Evolutionary conservation across 2,797 vertebrate genomes (phyloP).

Genomic region (Chromobotia macracanthus): DNA sequence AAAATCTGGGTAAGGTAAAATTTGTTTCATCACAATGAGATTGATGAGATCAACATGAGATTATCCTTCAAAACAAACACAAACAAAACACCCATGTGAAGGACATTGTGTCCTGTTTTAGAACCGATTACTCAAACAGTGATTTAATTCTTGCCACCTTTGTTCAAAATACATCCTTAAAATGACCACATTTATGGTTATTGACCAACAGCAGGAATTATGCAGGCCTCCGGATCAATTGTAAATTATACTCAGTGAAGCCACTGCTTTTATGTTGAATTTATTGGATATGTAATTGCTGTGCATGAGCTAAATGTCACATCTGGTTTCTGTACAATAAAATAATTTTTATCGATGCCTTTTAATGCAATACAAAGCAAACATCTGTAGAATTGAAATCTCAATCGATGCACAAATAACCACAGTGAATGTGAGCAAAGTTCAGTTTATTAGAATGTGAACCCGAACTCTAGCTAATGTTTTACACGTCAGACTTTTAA

Average conservation of each 20-base stretch:
- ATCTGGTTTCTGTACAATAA: slow-evolving; percentile 54
- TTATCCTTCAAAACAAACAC: slow-evolving; percentile 40
- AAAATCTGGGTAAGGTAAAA: background rate
- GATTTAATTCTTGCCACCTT: slow-evolving; percentile 42
- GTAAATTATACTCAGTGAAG: slow-evolving; percentile 52
- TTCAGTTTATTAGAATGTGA: background rate
- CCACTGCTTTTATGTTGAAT: slow-evolving; percentile 51
- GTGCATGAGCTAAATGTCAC: slow-evolving; percentile 54
- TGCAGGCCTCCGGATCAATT: slow-evolving; percentile 54
- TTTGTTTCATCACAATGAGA: slow-evolving; percentile 25
- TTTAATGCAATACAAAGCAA: slow-evolving; percentile 43
- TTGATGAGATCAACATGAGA: slow-evolving; percentile 40
- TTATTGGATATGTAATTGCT: slow-evolving; percentile 57
- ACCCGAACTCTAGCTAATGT: background rate
- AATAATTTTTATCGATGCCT: slow-evolving; percentile 54
- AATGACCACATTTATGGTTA: slow-evolving; percentile 35
- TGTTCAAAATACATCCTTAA: slow-evolving; percentile 48
- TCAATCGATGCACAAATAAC: slow-evolving; percentile 39
- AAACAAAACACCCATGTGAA: slow-evolving; percentile 17
- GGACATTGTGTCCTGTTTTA: slow-evolving; percentile 28
- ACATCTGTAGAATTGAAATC: slow-evolving; percentile 35
- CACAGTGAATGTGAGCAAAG: slow-evolving; percentile 16
- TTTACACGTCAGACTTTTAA: background rate
- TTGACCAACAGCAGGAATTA: slow-evolving; percentile 41
- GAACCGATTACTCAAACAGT: slow-evolving; percentile 35